Evolutionary conservation across 2,113 vertebrate genomes (phyloP).

Genomic region (Heteronetta atricapilla): DNA sequence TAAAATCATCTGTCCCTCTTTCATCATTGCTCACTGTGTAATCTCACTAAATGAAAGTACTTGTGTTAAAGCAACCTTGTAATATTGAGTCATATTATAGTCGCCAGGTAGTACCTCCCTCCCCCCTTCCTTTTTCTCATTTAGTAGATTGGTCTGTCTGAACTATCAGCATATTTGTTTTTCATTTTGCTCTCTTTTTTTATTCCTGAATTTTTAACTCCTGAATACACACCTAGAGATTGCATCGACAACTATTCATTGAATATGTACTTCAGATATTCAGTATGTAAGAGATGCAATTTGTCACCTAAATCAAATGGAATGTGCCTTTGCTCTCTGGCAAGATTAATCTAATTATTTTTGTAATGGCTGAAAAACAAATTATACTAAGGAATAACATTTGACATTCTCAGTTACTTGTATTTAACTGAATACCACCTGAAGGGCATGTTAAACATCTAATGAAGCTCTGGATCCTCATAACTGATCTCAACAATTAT

Average conservation of each 20-base stretch:
- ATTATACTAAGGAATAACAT: neutral
- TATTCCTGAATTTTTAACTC: slow-evolving; percentile 7
- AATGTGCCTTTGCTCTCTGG: neutral
- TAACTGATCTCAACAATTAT: neutral
- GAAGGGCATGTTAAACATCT: neutral
- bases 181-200: neutral
- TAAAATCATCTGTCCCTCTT: neutral
- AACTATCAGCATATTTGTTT: neutral
- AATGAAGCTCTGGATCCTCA: neutral
- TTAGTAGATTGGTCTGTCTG: neutral
- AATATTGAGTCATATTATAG: neutral
- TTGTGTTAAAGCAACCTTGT: neutral
- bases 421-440: neutral
- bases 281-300: neutral
- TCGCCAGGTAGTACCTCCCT: neutral
- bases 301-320: neutral
- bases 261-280: neutral
- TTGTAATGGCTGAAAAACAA: neutral
- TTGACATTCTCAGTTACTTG: neutral
- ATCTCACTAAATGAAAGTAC: neutral
- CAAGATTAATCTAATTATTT: neutral
- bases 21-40: neutral
- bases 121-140: neutral
- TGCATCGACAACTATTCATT: neutral
- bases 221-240: neutral